These are phyloP conservation scores for Pandemis heparana DNA, from an alignment of 2,888 invertebrate species.

Conservation along the genomic window DNA sequence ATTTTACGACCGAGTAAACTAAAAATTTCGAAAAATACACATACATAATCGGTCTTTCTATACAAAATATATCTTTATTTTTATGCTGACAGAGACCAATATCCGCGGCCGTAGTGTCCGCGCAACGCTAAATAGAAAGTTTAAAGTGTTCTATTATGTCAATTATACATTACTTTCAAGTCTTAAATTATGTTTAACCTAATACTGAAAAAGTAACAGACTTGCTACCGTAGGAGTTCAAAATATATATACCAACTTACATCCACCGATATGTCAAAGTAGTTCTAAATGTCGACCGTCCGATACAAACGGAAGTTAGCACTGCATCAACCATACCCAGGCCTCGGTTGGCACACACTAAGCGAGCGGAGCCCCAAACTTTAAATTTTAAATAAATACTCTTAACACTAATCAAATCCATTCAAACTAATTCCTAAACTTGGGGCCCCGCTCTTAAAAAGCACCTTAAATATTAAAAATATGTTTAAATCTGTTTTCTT, in stretches of 20 bases:
- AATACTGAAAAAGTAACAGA: conserved; percentile 82
- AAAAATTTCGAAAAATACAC: conserved; percentile 74
- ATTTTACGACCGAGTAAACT: conserved; percentile 58
- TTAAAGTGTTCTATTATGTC: conserved; percentile 60
- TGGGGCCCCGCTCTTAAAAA: conserved; percentile 67
- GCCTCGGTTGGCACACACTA: conserved; percentile 75
- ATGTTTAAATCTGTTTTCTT: conserved; percentile 62
- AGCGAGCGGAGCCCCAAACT: conserved; percentile 68
- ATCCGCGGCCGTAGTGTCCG: conserved; percentile 31
- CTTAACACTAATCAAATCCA: conserved; percentile 78
- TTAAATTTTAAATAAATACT: conserved; percentile 67
- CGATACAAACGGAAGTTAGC: conserved; percentile 12
- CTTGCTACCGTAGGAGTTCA: conserved; percentile 54
- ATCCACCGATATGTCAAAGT: conserved; percentile 67
- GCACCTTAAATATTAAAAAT: conserved; percentile 72
- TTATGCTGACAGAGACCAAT: conserved; percentile 53
- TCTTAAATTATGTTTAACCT: conserved; percentile 75
- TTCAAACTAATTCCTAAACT: conserved; percentile 68
- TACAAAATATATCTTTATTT: conserved; percentile 70
- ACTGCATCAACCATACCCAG: conserved; percentile 30
- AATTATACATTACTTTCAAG: conserved; percentile 72
- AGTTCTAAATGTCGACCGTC: conserved; percentile 26
- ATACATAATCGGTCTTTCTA: conserved; percentile 60
- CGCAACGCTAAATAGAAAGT: conserved; percentile 44
- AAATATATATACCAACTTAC: conserved; percentile 69